Evolutionary conservation across 2,113 vertebrate genomes (phyloP).

Genomic region (Glareola pratincola): DNA sequence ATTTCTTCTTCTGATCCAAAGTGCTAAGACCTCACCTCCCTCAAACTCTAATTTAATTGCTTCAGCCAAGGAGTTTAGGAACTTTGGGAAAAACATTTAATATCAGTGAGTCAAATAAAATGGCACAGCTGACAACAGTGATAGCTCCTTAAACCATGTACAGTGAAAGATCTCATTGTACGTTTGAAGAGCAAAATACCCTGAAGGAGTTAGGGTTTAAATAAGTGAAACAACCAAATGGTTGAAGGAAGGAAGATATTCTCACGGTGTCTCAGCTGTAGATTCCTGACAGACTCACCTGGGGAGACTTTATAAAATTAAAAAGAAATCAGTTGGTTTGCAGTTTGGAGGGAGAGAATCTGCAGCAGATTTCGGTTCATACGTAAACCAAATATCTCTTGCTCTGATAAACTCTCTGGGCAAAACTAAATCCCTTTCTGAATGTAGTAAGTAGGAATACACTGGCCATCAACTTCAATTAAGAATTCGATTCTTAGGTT

Average conservation of each 20-base stretch:
- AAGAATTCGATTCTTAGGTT: neutral
- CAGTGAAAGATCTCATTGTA: neutral
- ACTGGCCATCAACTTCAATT: neutral
- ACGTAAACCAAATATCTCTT: neutral
- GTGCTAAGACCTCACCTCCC: neutral
- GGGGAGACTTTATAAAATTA: constrained; percentile 6
- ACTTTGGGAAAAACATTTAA: neutral
- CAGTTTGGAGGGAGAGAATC: neutral
- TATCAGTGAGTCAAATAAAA: neutral
- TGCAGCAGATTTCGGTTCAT: neutral
- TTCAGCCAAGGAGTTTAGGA: neutral
- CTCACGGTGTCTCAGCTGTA: neutral
- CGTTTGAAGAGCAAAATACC: neutral
- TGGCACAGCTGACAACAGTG: neutral
- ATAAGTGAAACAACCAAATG: neutral
- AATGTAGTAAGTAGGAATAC: neutral
- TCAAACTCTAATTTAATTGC: neutral
- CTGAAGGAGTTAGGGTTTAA: neutral
- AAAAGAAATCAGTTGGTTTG: neutral
- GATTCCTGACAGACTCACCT: neutral
- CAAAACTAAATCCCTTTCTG: neutral
- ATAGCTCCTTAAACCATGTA: neutral
- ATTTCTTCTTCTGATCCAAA: neutral
- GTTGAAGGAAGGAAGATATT: constrained; percentile 6
- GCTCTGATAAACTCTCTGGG: neutral